A percentile compares a stretch with the other conserved stretches of the same genome.
phyloP scores from a whole-genome alignment of 2,113 vertebrate genomes.

The Alligator sinensis region DNA sequence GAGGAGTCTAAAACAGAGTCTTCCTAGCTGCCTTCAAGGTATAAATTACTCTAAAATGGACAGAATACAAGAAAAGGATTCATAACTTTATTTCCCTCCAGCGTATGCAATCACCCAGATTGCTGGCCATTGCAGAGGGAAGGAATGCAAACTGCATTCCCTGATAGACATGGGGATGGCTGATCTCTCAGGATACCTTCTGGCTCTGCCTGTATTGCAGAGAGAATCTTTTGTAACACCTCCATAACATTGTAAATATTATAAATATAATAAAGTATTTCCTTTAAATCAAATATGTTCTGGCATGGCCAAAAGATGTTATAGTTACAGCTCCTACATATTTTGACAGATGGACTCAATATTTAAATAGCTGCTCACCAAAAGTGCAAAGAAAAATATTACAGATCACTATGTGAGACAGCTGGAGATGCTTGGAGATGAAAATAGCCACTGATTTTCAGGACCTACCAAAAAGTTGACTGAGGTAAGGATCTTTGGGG shows the following conservation, averaged over 20 bases:
- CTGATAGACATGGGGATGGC: not conserved
- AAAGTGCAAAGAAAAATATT: not conserved
- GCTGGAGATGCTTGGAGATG: too few relatives aligned
- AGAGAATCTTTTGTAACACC: not conserved
- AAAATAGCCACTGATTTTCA: too few relatives aligned
- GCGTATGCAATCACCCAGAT: not conserved
- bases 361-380: not conserved
- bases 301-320: not conserved
- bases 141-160: not conserved
- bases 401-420: not conserved
- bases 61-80: not conserved
- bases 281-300: not conserved
- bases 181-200: not conserved
- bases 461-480: too few relatives aligned
- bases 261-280: not conserved
- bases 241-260: too few relatives aligned
- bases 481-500: too few relatives aligned
- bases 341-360: conserved; percentile 7
- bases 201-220: not conserved
- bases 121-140: not conserved
- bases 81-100: not conserved
- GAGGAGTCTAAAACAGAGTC: not conserved
- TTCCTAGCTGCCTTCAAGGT: not conserved
- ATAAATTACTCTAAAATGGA: not conserved
- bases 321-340: not conserved